Base-by-base conservation (phyloP, 2,888 invertebrate species). In the Chrysina gloriosa region DNA sequence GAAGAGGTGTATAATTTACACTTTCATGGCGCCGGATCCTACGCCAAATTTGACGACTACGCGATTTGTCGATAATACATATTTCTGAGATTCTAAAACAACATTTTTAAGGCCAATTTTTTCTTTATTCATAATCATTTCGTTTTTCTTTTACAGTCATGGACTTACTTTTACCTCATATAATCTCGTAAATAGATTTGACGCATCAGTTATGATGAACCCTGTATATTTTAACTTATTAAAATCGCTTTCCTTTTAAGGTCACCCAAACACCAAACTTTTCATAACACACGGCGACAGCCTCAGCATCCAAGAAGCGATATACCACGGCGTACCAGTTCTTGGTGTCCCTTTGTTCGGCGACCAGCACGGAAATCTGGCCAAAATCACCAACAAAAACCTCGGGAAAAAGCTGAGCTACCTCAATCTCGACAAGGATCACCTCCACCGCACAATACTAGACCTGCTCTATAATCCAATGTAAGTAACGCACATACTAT, bases 331-430 rank as follows among this genome's bases (percentile, higher is more conserved):
- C 1, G 69, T 73, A 2, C 77, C 77, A 19, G 48, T 75, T n/a
- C 48, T 76, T 1, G 72, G 76, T 1, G 74, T 82, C 3, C 81
- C 81, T 4, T 70, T 81, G 16, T 77, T 76, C 56, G 69, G 71
- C 0, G 81, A 82, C 65, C 81, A 82, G 67, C 69, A 74, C 34
- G 56, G 72, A n/a, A 81, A 80, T 68, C 73, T 78, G 50, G 63
- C 67, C 11, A 78, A 77, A 66, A 74, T 80, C 2, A 74, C 74
- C 21, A 64, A 71, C 2, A 69, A 72, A 11, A 78, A 78, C n/a
- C 69, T 74, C 25, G 78, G 74, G 3, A 47, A 71, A 2, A 69
- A 48, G 14, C 39, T 78, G 23, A 72, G 74, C 56, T 72, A 73
- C 21, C 3, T 64, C 3, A 72, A 74, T 14, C 34, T 77, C 16